phyloP scores from a whole-genome alignment of 2,797 vertebrate species.

The Galago senegalensis region DNA sequence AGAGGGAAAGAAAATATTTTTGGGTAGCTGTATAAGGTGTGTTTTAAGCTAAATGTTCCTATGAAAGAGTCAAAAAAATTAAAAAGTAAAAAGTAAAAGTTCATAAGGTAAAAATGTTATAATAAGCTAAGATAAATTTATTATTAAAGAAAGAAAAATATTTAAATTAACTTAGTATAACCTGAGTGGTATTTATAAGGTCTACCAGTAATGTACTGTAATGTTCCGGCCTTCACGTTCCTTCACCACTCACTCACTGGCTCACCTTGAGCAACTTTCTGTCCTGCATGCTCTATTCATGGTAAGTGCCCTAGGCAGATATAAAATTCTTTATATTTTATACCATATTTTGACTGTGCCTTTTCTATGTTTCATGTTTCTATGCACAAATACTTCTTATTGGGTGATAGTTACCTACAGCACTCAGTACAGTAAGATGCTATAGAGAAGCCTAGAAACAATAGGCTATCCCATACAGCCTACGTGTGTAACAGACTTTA shows the following conservation, averaged over 20 bases:
- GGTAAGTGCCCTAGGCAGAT: not conserved
- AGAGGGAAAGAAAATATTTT: not conserved
- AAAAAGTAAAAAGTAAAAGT: not conserved
- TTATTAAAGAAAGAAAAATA: not conserved
- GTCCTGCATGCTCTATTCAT: not conserved
- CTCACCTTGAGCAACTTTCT: not conserved
- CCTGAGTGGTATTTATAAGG: not conserved
- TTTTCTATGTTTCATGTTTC: not conserved
- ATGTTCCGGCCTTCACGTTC: not conserved
- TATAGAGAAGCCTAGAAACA: not conserved
- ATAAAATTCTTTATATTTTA: not conserved
- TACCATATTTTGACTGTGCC: not conserved
- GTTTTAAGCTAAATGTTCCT: not conserved
- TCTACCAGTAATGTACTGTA: not conserved
- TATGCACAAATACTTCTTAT: not conserved
- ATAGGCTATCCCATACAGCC: not conserved
- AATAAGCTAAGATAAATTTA: not conserved
- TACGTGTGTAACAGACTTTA: not conserved
- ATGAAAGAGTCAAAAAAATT: not conserved
- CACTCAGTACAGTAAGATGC: not conserved
- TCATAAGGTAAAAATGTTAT: not conserved
- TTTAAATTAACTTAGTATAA: not conserved
- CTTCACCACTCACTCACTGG: not conserved
- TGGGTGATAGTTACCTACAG: not conserved
- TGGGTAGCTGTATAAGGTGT: not conserved